These are phyloP conservation scores for Tenthredo scrophulariae DNA, from an alignment of 2,888 invertebrate genomes.

Conservation along the genomic window DNA sequence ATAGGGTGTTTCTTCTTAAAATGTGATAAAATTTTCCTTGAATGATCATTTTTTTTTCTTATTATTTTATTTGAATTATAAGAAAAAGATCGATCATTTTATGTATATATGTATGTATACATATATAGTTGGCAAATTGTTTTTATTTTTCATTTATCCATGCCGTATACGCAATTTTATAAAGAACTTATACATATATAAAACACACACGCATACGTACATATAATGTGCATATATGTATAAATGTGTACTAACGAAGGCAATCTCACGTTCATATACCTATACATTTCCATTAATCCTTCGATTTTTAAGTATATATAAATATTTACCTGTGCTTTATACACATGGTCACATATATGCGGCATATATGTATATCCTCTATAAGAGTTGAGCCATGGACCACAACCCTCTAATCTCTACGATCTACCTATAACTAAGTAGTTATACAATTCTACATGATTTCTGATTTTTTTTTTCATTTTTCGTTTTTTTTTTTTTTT, in stretches of 20 bases:
- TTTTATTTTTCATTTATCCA: slow-evolving; percentile 37
- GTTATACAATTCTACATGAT: slow-evolving; percentile 32
- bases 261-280: neutral
- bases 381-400: slow-evolving; percentile 17
- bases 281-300: neutral
- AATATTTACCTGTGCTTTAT: neutral
- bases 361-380: neutral
- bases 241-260: neutral
- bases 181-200: slow-evolving; percentile 38
- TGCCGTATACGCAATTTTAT: slow-evolving; percentile 46
- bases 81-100: neutral
- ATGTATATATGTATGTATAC: neutral
- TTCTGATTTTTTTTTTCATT: neutral
- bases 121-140: neutral
- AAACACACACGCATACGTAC: slow-evolving; percentile 46
- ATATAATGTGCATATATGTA: slow-evolving; percentile 20
- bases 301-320: neutral
- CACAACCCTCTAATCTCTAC: slow-evolving; percentile 12
- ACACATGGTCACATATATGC: neutral
- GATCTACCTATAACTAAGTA: slow-evolving; percentile 3
- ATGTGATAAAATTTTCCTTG: neutral
- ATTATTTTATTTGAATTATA: too few species aligned
- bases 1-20: slow-evolving; percentile 5
- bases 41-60: slow-evolving; percentile 38
- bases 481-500: neutral